These are phyloP conservation scores for Manis pentadactyla DNA, from an alignment of 2,797 vertebrate genomes.

Conservation along the genomic window DNA sequence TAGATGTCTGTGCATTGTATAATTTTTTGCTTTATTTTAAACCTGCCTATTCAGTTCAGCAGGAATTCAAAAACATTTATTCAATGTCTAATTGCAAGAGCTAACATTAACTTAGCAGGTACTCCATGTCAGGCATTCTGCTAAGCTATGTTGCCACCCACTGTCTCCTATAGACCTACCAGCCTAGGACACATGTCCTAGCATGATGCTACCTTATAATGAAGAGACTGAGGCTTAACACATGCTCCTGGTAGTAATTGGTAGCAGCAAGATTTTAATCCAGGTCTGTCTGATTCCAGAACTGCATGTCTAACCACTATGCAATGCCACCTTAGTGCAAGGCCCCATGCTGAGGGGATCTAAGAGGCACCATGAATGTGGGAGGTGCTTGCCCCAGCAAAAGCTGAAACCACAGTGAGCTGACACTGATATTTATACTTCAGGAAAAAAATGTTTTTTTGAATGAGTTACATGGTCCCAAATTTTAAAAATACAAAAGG, in stretches of 20 bases:
- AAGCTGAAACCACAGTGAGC: neutral
- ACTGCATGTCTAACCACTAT: neutral
- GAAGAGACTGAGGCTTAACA: neutral
- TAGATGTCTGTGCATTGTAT: neutral
- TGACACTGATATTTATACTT: neutral
- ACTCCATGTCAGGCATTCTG: too few species aligned
- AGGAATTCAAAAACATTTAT: conserved; percentile 42
- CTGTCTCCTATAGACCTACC: neutral
- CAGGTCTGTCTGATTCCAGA: neutral
- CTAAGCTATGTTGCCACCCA: neutral
- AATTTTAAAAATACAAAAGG: neutral
- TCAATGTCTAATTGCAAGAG: conserved; percentile 29
- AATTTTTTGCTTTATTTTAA: conserved; percentile 60
- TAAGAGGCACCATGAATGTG: neutral
- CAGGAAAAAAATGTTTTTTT: neutral
- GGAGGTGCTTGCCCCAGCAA: neutral
- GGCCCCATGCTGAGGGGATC: neutral
- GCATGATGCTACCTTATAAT: neutral
- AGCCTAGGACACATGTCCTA: neutral
- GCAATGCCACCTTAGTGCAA: neutral
- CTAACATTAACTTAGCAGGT: neutral
- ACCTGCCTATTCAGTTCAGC: conserved; percentile 35
- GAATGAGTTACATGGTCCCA: neutral
- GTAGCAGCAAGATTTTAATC: neutral
- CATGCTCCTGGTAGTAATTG: neutral